Base-by-base conservation (phyloP, 2,888 invertebrate species). In the Andrena chrysosceles region DNA sequence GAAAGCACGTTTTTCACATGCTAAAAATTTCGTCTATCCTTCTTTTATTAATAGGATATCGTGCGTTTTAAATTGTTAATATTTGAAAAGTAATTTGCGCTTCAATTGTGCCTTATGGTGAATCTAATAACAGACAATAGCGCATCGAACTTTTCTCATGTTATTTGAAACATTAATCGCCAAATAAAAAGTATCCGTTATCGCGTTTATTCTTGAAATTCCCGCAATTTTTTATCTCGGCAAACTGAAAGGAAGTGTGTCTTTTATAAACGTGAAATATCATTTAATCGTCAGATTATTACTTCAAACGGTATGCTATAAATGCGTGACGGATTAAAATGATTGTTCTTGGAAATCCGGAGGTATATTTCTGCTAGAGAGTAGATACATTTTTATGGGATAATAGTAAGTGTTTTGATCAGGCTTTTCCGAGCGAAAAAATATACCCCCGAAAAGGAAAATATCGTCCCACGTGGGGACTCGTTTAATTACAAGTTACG, bases 381-480 rank as follows among this genome's bases (percentile, higher is more conserved):
- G 74, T 74, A 20, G 56, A 16, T 31, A 23, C 52, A 62, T 52
- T 64, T 64, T 29, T 42, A 8, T 8, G n/a, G 29, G 13, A 56
- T 70, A 66, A 86, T 74, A 83, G 91, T 90, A 68, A 81, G 77
- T 91, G 86, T 85, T 87, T 92, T 93, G 93, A 93, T 91, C 88
- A 92, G 91, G 91, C 92, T 93, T 93, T 93, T 92, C 92, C 91
- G 85, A 89, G 91, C 90, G 91, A 93, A 93, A 93, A 92, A 93
- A 93, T 93, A 93, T 91, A 91, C 90, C 91, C 92, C 91, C 89
- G 92, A 91, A 89, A 92, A 93, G 93, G 93, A 93, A 93, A 93
- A 93, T 93, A 93, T 93, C 93, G 90, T 93, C 92, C 93, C 93
- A 93, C 93, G 93, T 93, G 93, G 93, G 92, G 91, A 90, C 89